Base-by-base conservation (phyloP, 2,888 invertebrate genomes). In the Spilosoma lubricipeda region DNA sequence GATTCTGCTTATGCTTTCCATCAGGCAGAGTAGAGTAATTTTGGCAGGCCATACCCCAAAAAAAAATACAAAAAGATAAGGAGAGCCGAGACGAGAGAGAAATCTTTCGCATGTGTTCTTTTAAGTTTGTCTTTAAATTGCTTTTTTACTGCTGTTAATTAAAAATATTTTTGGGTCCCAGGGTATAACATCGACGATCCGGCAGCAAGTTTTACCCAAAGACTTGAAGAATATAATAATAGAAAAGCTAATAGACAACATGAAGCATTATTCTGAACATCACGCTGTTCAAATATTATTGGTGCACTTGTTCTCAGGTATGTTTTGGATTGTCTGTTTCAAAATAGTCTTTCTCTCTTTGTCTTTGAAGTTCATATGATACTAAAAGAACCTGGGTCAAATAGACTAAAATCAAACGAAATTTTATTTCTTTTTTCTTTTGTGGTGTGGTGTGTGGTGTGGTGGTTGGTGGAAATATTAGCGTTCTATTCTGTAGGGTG, bases 281-380 rank as follows among this genome's bases (percentile, higher is more conserved):
- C 94, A 95, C 67, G 94, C 92, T 0, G 82, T 95, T 5, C 91
- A 92, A 64, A 93, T 95, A 79, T 74, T 95, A 13, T 91, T 95
- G 91, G 94, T 95, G 78, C 95, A 95, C 87, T 75, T 95, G 63
- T 95, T 95, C 79, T 91, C 94, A 18, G 95, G 95, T 95, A 82
- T 81, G 78, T 15, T 30, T 68, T 67, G 11, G 42, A 18, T 1
- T 33, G n/a, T 27, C 27, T 30, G 4, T 3, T 59, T 59, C 1
- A 13, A 27, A 11, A 56, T 8, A 23, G 8, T 13, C 56, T 56
- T n/a, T n/a, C n/a, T n/a, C n/a, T n/a, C n/a, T n/a, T n/a, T n/a
- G n/a, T n/a, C n/a, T n/a, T 56, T n/a, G n/a, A 0, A 2, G n/a
- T 56, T 56, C 56, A 11, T n/a, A 56, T 11, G n/a, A 20, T 20